These are phyloP conservation scores for Campylomormyrus numenius DNA, from an alignment of 2,113 vertebrate genomes.

Conservation along the genomic window DNA sequence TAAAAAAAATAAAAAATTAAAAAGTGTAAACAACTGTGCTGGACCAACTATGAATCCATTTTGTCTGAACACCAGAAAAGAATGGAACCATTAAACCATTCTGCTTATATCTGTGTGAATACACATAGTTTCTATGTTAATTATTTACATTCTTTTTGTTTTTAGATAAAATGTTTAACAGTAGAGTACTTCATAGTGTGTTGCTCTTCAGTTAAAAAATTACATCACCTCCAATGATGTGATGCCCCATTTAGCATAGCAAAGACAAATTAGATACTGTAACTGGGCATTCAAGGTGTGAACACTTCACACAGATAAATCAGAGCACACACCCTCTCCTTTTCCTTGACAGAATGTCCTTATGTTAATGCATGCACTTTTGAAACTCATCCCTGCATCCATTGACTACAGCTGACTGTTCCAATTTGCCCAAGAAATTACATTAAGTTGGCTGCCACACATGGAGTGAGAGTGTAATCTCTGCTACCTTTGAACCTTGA, in stretches of 20 bases:
- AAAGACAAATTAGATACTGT: conserved; percentile 74
- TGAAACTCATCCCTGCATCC: conserved; percentile 54
- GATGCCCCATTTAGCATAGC: conserved; percentile 71
- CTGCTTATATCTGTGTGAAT: background rate
- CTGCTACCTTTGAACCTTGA: background rate
- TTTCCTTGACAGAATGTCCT: conserved; percentile 61
- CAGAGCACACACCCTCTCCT: conserved; percentile 32
- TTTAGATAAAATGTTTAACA: background rate
- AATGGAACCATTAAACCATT: background rate
- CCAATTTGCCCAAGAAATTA: conserved; percentile 60
- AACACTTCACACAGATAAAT: conserved; percentile 36
- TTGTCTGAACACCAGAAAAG: background rate
- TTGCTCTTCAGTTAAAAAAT: conserved; percentile 62
- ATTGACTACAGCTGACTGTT: conserved; percentile 51
- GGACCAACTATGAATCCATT: background rate
- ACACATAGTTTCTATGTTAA: background rate
- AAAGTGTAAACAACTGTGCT: background rate
- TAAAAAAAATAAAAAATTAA: background rate
- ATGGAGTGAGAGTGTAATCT: background rate
- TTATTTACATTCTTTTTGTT: background rate
- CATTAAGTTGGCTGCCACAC: conserved; percentile 56
- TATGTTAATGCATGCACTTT: conserved; percentile 70
- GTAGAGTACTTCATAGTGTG: conserved; percentile 38
- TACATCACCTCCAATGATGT: conserved; percentile 68
- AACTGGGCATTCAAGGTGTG: conserved; percentile 61